These are phyloP conservation scores for Gymnarchus niloticus DNA, from an alignment of 2,113 vertebrate genomes.

Conservation along the genomic window DNA sequence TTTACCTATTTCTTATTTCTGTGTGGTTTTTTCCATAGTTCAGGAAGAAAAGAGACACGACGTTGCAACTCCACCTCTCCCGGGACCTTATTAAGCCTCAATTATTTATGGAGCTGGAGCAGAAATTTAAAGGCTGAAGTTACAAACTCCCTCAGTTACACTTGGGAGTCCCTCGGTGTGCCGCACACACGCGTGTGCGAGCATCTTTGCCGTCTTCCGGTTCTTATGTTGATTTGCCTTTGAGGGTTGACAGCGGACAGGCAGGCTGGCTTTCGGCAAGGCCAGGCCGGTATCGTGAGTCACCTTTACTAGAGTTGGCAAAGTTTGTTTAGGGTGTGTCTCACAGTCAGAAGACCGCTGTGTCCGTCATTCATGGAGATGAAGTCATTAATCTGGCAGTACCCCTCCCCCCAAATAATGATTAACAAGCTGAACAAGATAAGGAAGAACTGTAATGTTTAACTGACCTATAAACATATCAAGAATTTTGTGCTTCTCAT, in stretches of 20 bases:
- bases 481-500: neutral
- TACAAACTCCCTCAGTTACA: neutral
- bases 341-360: neutral
- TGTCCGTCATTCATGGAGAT: conserved; percentile 8
- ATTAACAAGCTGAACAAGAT: conserved; percentile 3
- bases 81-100: conserved; percentile 9
- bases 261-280: neutral
- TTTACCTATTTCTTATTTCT: neutral
- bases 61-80: neutral
- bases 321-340: neutral
- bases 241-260: neutral
- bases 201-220: neutral
- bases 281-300: neutral
- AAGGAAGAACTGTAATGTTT: conserved; percentile 5
- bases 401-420: neutral
- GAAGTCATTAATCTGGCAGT: neutral
- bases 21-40: neutral
- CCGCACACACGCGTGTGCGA: neutral
- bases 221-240: neutral
- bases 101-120: conserved; percentile 13
- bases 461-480: neutral
- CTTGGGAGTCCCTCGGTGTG: neutral
- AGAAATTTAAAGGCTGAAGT: conserved; percentile 9
- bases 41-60: neutral
- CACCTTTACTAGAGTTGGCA: neutral